Conservation (phyloP, 30 jellyfish, hydroid and myxozoan genomes). For the Pelagia noctiluca region DNA sequence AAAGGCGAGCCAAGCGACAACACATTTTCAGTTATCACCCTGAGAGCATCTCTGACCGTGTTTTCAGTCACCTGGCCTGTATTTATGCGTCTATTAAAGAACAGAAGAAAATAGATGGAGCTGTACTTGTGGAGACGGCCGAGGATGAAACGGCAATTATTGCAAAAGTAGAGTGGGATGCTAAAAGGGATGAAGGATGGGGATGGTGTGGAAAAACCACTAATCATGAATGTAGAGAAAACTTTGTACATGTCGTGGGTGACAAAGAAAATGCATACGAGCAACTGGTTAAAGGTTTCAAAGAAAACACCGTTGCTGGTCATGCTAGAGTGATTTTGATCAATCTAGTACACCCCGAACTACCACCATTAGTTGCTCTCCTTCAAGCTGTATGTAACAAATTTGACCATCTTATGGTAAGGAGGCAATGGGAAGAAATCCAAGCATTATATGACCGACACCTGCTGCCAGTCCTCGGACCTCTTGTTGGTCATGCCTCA, state of each 20-base stretch:
- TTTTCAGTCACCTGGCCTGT: slow-evolving; percentile 1
- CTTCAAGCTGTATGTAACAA: slow-evolving; percentile 28
- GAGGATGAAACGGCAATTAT: slow-evolving; percentile 52
- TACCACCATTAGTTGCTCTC: slow-evolving; percentile 45
- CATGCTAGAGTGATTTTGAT: slow-evolving; percentile 48
- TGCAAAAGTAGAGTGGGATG: slow-evolving; percentile 38
- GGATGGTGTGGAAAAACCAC: slow-evolving; percentile 41
- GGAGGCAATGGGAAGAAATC: slow-evolving; percentile 28
- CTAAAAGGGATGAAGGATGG: slow-evolving; percentile 42
- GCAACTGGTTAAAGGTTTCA: slow-evolving; percentile 6
- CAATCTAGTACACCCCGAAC: slow-evolving; percentile 31
- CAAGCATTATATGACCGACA: slow-evolving; percentile 20
- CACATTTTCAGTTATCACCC: background rate
- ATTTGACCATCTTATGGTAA: too few relatives aligned
- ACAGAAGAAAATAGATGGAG: background rate
- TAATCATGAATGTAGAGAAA: slow-evolving; percentile 2
- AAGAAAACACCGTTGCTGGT: slow-evolving; percentile 11
- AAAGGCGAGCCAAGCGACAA: background rate
- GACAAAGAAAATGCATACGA: slow-evolving; percentile 21
- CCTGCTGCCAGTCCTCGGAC: slow-evolving; percentile 53
- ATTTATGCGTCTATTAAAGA: background rate
- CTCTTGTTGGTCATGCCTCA: slow-evolving; percentile 70
- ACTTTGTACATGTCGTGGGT: slow-evolving; percentile 31
- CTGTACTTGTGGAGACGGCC: slow-evolving; percentile 20
- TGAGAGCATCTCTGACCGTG: background rate